Evolutionary conservation across 2,113 vertebrate species (phyloP), one percentile per base, ranked within the genome.

Genomic region (Anser brachyrhynchus): DNA sequence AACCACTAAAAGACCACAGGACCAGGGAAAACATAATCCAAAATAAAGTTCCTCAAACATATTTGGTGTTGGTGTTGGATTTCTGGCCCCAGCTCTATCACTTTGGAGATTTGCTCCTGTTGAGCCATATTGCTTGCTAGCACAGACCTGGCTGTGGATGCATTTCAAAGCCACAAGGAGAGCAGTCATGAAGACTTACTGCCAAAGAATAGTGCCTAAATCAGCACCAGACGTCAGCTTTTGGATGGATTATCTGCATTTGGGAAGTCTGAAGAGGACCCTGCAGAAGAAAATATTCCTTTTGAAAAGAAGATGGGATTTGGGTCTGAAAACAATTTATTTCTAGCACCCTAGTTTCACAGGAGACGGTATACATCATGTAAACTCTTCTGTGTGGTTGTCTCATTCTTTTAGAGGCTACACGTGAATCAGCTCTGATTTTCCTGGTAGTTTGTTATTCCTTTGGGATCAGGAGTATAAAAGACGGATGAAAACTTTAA

Each of bases 1-100:
- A 70, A 0, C 55, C 21, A 21, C 59, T 33, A 33, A 33, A n/a
- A 2, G 6, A 25, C 23, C 43, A 9, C 0, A 0, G 28, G 37
- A 25, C 28, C 15, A 55, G 10, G 26, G 55, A 65, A 46, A 39
- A 21, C 6, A 10, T 2, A 35, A 71, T 9, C 43, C 69, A 55
- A 39, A 87, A n/a, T 8, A 67, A 75, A 72, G 39, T 41, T 59
- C 26, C n/a, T 39, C 73, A 69, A 11, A 49, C 29, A 4, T 2
- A 11, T 49, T 62, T 67, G 33, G 8, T 26, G 35, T 14, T 19
- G 55, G 23, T 66, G 16, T 16, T 62, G 44, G 33, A 39, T 66
- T 78, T 85, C 67, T 33, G 90, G 43, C 6, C 71, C 6, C 14
- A 57, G 5, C 33, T 39, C 29, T 18, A 3, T 3, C 23, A 5